Conservation (phyloP, 2,113 vertebrate genomes). For the Piaya cayana region DNA sequence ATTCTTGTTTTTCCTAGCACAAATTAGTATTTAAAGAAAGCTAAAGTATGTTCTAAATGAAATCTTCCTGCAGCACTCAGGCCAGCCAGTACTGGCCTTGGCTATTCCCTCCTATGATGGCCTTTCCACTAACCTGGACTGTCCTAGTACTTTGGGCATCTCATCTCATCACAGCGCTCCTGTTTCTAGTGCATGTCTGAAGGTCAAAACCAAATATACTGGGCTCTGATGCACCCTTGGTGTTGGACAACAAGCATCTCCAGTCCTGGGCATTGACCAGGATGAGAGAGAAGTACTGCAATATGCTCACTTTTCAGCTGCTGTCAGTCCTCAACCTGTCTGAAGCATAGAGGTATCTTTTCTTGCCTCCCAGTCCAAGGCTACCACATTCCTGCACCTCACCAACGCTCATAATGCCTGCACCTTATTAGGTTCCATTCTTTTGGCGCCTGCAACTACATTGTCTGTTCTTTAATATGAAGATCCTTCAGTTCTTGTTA, state of each 20-base stretch:
- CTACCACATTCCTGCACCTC: background rate
- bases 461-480: background rate
- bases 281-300: background rate
- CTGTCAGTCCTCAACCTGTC: background rate
- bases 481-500: background rate
- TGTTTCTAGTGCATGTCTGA: background rate
- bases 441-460: background rate
- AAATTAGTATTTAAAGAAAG: background rate
- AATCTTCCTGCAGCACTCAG: background rate
- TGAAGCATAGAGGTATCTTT: background rate
- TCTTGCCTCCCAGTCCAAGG: background rate
- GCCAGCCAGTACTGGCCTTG: background rate
- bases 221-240: background rate
- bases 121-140: background rate
- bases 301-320: background rate
- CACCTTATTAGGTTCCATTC: background rate
- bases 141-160: background rate
- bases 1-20: background rate
- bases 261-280: background rate
- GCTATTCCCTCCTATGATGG: background rate
- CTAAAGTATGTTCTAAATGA: background rate
- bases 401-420: too few relatives aligned
- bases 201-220: background rate
- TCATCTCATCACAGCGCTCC: background rate
- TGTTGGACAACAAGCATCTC: background rate